phyloP scores from a whole-genome alignment of 1,140 invertebrate species.

The Lamellibrachia luymesi region DNA sequence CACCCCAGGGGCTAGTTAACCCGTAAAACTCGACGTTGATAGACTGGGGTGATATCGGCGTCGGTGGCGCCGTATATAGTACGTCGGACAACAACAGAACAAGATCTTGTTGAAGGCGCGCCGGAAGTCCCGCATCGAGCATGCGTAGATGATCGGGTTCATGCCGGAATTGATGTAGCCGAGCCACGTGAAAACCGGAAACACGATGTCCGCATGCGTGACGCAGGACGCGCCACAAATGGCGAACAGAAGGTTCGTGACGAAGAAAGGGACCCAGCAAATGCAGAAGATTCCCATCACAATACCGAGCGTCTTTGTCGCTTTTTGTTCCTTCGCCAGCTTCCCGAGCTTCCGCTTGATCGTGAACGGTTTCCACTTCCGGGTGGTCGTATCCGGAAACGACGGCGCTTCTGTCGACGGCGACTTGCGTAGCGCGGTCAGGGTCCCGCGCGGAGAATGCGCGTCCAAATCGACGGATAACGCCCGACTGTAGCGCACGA shows the following conservation, averaged over 20 bases:
- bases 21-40: conserved; percentile 11
- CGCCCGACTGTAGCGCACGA: conserved; percentile 22
- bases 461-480: not conserved
- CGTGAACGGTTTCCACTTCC: conserved; percentile 46
- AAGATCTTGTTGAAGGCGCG: conserved; percentile 61
- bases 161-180: conserved; percentile 71
- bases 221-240: conserved; percentile 25
- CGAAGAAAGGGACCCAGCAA: conserved; percentile 40
- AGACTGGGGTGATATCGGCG: not conserved
- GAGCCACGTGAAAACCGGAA: conserved; percentile 67
- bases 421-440: not conserved
- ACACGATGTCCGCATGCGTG: conserved; percentile 20
- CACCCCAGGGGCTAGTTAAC: not conserved
- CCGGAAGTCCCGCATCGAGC: conserved; percentile 92
- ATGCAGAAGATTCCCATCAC: conserved; percentile 38
- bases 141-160: conserved; percentile 97
- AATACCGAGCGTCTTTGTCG: conserved; percentile 56
- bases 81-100: conserved; percentile 22
- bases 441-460: not conserved
- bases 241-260: conserved; percentile 31
- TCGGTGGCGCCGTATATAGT: conserved; percentile 3
- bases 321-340: conserved; percentile 61
- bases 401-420: conserved; percentile 39
- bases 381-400: conserved; percentile 15
- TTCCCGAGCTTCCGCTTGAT: conserved; percentile 85